Base-by-base conservation (phyloP, 2,797 vertebrate species). In the Diglossa cyanea region DNA sequence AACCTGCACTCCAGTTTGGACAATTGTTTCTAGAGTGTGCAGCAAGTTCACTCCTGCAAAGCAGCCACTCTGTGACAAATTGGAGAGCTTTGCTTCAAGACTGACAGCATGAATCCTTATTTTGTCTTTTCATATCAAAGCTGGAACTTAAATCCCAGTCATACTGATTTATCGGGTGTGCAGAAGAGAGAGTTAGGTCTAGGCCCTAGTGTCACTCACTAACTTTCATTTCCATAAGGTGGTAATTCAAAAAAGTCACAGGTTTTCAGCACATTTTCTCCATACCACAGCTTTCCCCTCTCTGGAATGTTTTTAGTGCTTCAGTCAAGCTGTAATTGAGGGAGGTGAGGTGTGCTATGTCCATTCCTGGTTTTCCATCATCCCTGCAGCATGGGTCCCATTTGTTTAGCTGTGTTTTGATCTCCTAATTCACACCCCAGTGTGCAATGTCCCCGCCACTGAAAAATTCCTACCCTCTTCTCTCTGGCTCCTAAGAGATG, bases 391-490 rank as follows among this genome's bases (percentile, higher is more conserved):
- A 42, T 0, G 91, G 24, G 28, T 93, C 31, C 70, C 94, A 91
- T 95, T 96, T 91, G 87, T 90, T 94, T 94, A 83, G 88, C 70
- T 86, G 73, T 82, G 93, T 96, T 97, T 95, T 96, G 82, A 94
- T 94, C 94, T 93, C 79, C 89, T 86, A 78, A 88, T 96, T 96
- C 94, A 92, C 95, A 94, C 88, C 71, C 75, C 40, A 10, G 93
- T 60, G 82, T 83, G 94, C 94, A 88, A 75, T 21, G 73, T 90
- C 89, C 86, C 78, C 0, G 1, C 54, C 87, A 94, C 93, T 19
- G 84, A 94, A 91, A 95, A 87, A 96, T 94, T 95, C 91, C 89
- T 93, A 13, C 74, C 66, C 91, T 94, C 94, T 94, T 94, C 83
- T 92, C 76, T 75, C 93, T 79, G 91, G 71, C 87, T 96, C 72